A percentile compares a stretch with the other conserved stretches of the same genome.
These are phyloP conservation scores for Hypocryptadius cinnamomeus DNA, from an alignment of 2,113 vertebrate genomes.

Conservation along the genomic window DNA sequence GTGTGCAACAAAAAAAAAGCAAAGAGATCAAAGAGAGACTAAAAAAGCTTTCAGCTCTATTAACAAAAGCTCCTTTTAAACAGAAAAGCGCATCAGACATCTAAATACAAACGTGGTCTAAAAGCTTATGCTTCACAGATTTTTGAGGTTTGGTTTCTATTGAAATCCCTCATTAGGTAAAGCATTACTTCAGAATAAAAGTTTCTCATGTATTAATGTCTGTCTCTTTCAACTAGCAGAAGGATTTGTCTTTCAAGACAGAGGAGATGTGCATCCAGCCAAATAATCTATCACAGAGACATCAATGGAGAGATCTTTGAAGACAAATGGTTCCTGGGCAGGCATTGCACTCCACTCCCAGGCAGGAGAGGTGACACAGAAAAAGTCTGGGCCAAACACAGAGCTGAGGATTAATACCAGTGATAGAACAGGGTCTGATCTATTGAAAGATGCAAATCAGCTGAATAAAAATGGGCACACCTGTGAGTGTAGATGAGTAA, in stretches of 20 bases:
- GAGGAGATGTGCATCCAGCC: not conserved
- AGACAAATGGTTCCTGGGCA: not conserved
- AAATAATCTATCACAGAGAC: not conserved
- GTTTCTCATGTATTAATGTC: not conserved
- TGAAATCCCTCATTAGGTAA: not conserved
- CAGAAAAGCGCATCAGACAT: not conserved
- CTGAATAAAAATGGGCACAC: not conserved
- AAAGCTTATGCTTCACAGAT: not conserved
- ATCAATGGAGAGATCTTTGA: not conserved
- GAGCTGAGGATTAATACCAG: not conserved
- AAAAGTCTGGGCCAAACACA: not conserved
- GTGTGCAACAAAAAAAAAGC: not conserved
- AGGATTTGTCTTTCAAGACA: not conserved
- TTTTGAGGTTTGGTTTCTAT: not conserved
- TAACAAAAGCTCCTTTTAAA: not conserved
- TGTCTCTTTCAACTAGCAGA: not conserved
- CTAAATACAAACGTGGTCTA: not conserved
- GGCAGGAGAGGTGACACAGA: not conserved
- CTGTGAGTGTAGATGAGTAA: not conserved
- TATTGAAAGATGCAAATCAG: not conserved
- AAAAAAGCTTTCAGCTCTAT: not conserved
- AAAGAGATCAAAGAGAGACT: not conserved
- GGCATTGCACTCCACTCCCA: not conserved
- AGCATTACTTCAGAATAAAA: not conserved
- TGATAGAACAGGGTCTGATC: not conserved